Base-by-base conservation (phyloP, 2,797 vertebrate genomes). In the Spinus olivaceus region DNA sequence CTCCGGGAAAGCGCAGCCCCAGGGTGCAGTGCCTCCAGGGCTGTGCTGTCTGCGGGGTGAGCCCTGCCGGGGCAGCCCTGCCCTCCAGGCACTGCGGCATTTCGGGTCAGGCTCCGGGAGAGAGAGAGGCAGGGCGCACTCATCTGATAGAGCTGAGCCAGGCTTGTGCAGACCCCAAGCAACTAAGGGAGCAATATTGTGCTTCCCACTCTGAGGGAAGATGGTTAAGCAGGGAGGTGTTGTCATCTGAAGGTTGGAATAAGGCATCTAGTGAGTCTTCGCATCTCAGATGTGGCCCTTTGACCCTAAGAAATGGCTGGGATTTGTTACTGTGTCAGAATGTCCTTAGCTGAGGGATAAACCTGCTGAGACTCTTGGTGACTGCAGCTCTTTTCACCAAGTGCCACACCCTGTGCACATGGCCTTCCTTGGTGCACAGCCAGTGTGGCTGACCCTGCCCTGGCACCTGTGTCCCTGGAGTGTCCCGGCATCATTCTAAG, bases 1-100 rank as follows among this genome's bases (percentile, higher is more conserved):
- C 0, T 0, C 14, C 1, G 0, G 19, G 46, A 18, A 24, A 22
- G 33, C 0, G 0, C 28, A 17, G 50, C 5, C 1, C 13, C 25
- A 27, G 57, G 47, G 35, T 4, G 18, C 47, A 18, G 47, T 5
- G 23, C 30, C 18, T 39, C 14, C 57, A 33, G 65, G 44, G 30
- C 24, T 71, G 44, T 5, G 54, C 66, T 24, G 39, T 18, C 27
- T 10, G 22, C 0, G 9, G 27, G 27, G 8, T 12, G 33, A 18
- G 78, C 28, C 2, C 0, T 10, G 25, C 37, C 1, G 0, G 0
- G 35, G 32, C 61, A 37, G 33, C 5, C 0, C 71, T 27, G 46
- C 8, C n/a, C 35, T 24, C 18, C 77, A 8, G 73, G 13, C 47
- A 5, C 17, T 16, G 28, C 0, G 0, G 3, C 56, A 46, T 19